Evolutionary conservation across 2,797 vertebrate species (phyloP).

Genomic region (Gallinago nigripennis): DNA sequence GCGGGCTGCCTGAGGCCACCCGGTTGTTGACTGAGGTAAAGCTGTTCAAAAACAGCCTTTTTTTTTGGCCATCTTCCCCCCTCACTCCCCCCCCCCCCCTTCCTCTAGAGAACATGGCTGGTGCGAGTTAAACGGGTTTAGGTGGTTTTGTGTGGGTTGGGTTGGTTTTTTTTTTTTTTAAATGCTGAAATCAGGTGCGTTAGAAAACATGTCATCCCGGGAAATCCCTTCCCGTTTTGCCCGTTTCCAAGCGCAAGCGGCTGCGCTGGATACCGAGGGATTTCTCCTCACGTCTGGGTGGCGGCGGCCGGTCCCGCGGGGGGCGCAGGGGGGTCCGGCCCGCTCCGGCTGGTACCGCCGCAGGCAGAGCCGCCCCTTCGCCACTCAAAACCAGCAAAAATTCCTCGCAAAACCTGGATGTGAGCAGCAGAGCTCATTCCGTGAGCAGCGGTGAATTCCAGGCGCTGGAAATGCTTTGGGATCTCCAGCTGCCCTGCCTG

Average conservation of each 20-base stretch:
- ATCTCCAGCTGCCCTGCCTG: neutral
- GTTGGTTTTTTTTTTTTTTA: no score
- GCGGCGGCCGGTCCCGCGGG: neutral
- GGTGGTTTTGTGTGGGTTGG: neutral
- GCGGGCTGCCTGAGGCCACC: neutral
- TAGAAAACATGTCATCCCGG: neutral
- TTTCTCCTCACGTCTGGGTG: neutral
- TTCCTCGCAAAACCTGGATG: neutral
- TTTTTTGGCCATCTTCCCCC: no score
- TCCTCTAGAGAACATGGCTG: neutral
- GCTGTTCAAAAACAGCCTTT: neutral
- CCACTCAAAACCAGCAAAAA: neutral
- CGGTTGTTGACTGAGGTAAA: neutral
- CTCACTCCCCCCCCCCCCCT: no score
- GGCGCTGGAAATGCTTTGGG: neutral
- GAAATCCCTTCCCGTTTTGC: neutral
- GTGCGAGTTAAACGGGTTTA: neutral
- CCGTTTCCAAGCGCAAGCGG: neutral
- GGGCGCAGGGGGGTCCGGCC: no score
- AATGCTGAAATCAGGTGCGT: neutral
- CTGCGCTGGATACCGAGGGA: neutral
- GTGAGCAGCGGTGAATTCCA: neutral
- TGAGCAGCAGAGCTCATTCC: neutral
- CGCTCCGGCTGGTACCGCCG: no score
- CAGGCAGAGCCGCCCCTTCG: neutral